Conservation (phyloP, 1,140 invertebrate genomes). For the Lasioglossum albipes region DNA sequence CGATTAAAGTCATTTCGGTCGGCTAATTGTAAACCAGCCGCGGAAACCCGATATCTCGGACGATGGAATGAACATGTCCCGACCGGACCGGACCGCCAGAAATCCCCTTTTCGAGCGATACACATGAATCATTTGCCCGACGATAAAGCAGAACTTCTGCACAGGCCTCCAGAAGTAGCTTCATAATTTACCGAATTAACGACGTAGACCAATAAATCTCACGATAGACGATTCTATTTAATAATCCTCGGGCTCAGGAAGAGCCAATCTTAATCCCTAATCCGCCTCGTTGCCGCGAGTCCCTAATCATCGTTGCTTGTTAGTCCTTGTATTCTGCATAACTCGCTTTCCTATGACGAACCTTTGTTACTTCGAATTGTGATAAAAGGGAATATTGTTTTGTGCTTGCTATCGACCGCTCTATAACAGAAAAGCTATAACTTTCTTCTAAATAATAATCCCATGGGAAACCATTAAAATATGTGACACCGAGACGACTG, state of each 20-base stretch:
- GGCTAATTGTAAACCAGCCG: slow-evolving; percentile 11
- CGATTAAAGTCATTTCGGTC: slow-evolving; percentile 20
- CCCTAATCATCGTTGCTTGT: slow-evolving; percentile 38
- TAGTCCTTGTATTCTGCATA: neutral
- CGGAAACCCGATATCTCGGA: neutral
- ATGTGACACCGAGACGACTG: no score
- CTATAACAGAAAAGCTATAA: no score
- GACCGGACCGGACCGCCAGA: neutral
- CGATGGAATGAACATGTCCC: slow-evolving; percentile 7
- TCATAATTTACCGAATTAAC: slow-evolving; percentile 62
- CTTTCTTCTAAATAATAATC: no score
- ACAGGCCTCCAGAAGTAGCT: slow-evolving; percentile 27
- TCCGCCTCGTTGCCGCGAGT: neutral
- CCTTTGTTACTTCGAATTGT: neutral
- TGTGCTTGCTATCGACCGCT: no score
- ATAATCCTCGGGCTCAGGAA: slow-evolving; percentile 29
- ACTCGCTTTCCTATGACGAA: neutral
- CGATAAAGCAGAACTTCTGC: neutral
- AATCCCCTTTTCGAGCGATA: slow-evolving; percentile 11
- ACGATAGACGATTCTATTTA: slow-evolving; percentile 56
- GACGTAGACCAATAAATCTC: slow-evolving; percentile 56
- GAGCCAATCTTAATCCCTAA: slow-evolving; percentile 20
- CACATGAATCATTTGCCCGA: slow-evolving; percentile 47
- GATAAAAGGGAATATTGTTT: neutral
- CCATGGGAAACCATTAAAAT: no score